These are phyloP conservation scores for Laothoe populi DNA, from an alignment of 2,888 invertebrate genomes.

Conservation along the genomic window DNA sequence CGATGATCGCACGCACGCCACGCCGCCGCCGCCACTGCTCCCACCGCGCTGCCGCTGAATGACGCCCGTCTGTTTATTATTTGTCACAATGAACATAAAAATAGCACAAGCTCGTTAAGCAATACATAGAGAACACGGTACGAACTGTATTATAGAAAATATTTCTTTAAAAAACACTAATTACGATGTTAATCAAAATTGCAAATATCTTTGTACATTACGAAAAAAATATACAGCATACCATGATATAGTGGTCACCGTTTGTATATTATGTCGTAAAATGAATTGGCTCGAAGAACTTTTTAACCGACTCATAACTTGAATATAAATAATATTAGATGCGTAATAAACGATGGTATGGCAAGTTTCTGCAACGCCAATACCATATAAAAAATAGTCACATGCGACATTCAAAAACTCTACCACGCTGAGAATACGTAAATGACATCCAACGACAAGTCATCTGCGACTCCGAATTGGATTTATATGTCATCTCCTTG, in stretches of 20 bases:
- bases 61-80: conserved; percentile 66
- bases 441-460: conserved; percentile 4
- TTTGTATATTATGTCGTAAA: background rate
- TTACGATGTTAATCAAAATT: background rate
- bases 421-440: conserved; percentile 10
- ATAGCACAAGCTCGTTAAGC: conserved; percentile 62
- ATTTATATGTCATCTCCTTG: conserved; percentile 19
- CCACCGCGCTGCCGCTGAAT: conserved; percentile 53
- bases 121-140: conserved; percentile 45
- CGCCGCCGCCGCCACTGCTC: conserved; percentile 42
- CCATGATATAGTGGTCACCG: background rate
- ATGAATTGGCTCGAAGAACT: background rate
- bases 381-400: background rate
- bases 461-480: conserved; percentile 7
- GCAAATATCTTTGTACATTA: background rate
- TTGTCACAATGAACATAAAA: conserved; percentile 74
- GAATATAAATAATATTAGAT: background rate
- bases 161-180: conserved; percentile 1
- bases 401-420: background rate
- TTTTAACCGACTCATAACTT: background rate
- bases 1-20: conserved; percentile 53
- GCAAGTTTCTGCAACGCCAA: background rate
- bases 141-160: conserved; percentile 32
- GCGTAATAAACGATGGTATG: background rate
- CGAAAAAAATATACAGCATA: background rate